phyloP scores from a whole-genome alignment of 2,797 vertebrate species.

The Gallirallus australis region DNA sequence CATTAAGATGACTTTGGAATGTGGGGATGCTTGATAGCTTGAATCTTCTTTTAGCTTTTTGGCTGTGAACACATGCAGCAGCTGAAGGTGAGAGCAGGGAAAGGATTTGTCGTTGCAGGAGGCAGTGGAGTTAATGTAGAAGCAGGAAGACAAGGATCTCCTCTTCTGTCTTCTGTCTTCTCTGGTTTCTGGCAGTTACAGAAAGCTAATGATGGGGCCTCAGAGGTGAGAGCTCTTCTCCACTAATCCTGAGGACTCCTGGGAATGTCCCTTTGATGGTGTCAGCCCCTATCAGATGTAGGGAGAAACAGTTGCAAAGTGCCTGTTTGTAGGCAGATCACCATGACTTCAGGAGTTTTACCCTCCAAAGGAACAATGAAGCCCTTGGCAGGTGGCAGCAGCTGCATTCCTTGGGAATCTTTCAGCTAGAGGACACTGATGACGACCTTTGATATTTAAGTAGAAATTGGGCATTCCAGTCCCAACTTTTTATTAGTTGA shows the following conservation, averaged over 20 bases:
- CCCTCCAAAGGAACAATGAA: background rate
- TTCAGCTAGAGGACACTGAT: background rate
- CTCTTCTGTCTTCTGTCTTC: background rate
- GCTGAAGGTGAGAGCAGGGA: background rate
- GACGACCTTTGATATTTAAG: background rate
- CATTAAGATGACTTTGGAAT: background rate
- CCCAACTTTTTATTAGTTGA: background rate
- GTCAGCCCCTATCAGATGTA: background rate
- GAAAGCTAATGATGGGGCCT: background rate
- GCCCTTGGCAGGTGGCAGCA: conserved; percentile 17
- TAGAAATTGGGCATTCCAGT: background rate
- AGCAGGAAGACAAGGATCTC: background rate
- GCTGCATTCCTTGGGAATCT: conserved; percentile 1
- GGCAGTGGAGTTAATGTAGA: background rate
- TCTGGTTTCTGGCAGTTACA: background rate
- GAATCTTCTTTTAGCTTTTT: background rate
- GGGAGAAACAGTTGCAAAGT: conserved; percentile 18
- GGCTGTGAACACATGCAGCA: background rate
- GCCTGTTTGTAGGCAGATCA: background rate
- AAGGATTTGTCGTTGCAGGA: background rate
- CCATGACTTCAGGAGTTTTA: background rate
- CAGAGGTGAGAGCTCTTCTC: background rate
- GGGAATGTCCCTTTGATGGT: background rate
- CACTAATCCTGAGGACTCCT: background rate
- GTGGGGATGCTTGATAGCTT: background rate